Evolutionary conservation across 2,888 invertebrate species (phyloP).

Genomic region (Eucera pruinosa): DNA sequence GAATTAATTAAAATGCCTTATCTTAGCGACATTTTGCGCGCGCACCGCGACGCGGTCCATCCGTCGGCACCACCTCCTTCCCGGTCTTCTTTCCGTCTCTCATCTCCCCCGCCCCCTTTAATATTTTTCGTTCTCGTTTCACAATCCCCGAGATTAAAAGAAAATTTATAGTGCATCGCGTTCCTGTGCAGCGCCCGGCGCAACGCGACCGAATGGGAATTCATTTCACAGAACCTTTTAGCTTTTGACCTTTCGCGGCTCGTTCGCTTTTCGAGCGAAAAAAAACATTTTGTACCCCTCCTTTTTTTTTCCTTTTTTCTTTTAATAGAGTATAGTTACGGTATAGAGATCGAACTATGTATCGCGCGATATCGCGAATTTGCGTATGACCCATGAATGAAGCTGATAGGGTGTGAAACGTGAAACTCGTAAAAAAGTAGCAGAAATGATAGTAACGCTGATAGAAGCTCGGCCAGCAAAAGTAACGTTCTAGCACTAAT

Average conservation of each 20-base stretch:
- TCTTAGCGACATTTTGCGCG: conserved; percentile 43
- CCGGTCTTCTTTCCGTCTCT: conserved; percentile 27
- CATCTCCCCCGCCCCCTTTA: conserved; percentile 61
- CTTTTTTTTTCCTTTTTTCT: conserved; percentile 2
- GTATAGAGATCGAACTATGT: conserved; percentile 21
- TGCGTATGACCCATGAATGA: neutral
- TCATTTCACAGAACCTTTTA: conserved; percentile 77
- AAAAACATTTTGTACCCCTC: conserved; percentile 10
- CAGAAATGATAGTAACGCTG: neutral
- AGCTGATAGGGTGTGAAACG: neutral
- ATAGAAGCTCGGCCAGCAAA: neutral
- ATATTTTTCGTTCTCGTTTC: conserved; percentile 73
- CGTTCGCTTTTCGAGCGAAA: conserved; percentile 29
- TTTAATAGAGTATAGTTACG: neutral
- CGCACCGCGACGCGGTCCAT: conserved; percentile 19
- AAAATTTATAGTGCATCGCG: conserved; percentile 78
- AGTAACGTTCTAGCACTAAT: neutral
- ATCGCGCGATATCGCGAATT: conserved; percentile 5
- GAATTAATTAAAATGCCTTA: conserved; percentile 70
- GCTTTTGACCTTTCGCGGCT: conserved; percentile 69
- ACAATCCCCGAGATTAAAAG: conserved; percentile 80
- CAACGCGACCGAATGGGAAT: conserved; percentile 72
- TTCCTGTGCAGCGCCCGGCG: conserved; percentile 54
- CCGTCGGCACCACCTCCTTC: conserved; percentile 32
- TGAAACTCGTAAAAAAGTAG: neutral